Evolutionary conservation across 1,140 invertebrate genomes (phyloP).

Genomic region (Plutomurus gul): DNA sequence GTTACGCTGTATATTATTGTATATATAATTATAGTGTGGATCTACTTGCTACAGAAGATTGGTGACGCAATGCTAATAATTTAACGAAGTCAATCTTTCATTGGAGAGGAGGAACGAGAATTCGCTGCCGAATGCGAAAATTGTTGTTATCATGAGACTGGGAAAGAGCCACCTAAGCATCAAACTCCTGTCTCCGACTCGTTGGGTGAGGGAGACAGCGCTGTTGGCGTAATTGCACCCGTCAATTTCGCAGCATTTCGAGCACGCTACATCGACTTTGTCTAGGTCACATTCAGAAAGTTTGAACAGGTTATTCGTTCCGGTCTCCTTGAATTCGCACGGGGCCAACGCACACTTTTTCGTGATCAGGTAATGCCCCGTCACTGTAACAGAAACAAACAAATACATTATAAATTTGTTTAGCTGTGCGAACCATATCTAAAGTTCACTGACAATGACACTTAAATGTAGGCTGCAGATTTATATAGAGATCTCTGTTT

Average conservation of each 20-base stretch:
- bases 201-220: background rate
- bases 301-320: conserved; percentile 54
- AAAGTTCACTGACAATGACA: too few species aligned
- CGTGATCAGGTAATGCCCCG: conserved; percentile 57
- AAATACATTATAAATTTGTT: conserved; percentile 31
- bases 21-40: too few species aligned
- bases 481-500: too few species aligned
- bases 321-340: conserved; percentile 60
- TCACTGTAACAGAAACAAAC: conserved; percentile 57
- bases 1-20: too few species aligned
- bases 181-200: background rate
- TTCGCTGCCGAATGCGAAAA: background rate
- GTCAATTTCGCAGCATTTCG: conserved; percentile 58
- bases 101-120: background rate
- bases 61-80: too few species aligned
- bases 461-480: too few species aligned
- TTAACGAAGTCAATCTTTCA: conserved; percentile 63
- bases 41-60: too few species aligned
- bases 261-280: conserved; percentile 34
- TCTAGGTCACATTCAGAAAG: conserved; percentile 37
- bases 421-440: too few species aligned
- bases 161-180: background rate
- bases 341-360: conserved; percentile 63
- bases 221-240: conserved; percentile 59
- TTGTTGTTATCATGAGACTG: background rate